A percentile compares a stretch with the other conserved stretches of the same genome.
phyloP scores from a whole-genome alignment of 2,797 vertebrate species.

The Cynodonichthys magdalenae region DNA sequence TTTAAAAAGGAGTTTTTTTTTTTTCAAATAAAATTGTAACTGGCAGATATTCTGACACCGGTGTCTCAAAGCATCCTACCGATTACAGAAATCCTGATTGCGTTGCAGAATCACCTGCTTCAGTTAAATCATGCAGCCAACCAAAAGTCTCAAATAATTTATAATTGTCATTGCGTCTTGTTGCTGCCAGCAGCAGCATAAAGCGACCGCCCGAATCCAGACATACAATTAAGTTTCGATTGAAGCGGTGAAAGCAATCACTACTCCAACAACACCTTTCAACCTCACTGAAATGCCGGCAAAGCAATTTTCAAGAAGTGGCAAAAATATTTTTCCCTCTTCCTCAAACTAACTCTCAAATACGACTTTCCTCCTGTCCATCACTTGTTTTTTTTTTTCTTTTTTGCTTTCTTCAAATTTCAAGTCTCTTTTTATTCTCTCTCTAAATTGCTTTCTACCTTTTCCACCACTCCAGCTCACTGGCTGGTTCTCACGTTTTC shows the following conservation, averaged over 20 bases:
- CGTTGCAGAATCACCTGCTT: conserved; percentile 28
- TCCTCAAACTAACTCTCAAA: background rate
- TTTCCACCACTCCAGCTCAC: conserved; percentile 17
- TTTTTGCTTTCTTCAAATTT: conserved; percentile 6
- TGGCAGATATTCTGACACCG: conserved; percentile 13
- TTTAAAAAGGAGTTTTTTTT: background rate
- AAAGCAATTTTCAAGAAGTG: conserved; percentile 12
- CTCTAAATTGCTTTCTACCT: conserved; percentile 11
- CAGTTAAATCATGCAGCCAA: conserved; percentile 13
- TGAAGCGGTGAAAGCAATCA: conserved; percentile 43
- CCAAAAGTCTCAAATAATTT: conserved; percentile 13
- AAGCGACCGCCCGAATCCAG: conserved; percentile 41
- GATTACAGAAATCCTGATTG: conserved; percentile 33
- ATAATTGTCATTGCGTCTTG: conserved; percentile 21
- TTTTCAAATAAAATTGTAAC: background rate
- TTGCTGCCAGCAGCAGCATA: conserved; percentile 24
- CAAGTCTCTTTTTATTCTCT: conserved; percentile 1
- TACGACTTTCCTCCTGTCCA: conserved; percentile 1
- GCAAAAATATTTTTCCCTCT: conserved; percentile 5
- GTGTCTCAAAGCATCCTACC: conserved; percentile 19
- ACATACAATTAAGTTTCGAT: conserved; percentile 50
- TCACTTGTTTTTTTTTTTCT: background rate
- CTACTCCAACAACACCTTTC: conserved; percentile 14
- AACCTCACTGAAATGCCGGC: conserved; percentile 14
- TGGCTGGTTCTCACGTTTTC: conserved; percentile 8